Evolutionary conservation across 1,140 invertebrate genomes (phyloP).

Genomic region (Drosophila arawakana): DNA sequence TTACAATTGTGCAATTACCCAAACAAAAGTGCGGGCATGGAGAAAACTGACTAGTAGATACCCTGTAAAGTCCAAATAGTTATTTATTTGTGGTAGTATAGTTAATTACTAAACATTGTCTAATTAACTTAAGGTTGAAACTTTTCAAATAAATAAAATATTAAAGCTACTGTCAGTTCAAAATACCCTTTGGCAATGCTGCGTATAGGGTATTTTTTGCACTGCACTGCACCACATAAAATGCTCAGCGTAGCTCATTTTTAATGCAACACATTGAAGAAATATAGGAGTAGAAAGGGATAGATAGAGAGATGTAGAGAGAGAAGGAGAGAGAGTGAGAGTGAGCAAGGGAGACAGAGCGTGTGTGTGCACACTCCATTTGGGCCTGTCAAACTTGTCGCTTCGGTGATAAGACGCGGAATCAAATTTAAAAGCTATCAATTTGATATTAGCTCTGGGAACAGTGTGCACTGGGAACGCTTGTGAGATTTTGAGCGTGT

Average conservation of each 20-base stretch:
- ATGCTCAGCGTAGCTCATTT: slow-evolving; percentile 69
- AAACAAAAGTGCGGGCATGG: not conserved
- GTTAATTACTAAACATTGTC: too few relatives aligned
- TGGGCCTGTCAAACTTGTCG: slow-evolving; percentile 66
- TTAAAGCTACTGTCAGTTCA: too few relatives aligned
- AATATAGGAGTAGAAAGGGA: not conserved
- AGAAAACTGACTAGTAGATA: not conserved
- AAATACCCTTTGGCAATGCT: not conserved
- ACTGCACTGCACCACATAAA: slow-evolving; percentile 55
- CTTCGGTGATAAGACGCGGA: slow-evolving; percentile 79
- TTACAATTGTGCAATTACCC: not conserved
- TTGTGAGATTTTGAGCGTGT: slow-evolving; percentile 55
- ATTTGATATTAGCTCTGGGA: slow-evolving; percentile 81
- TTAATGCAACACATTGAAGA: slow-evolving; percentile 57
- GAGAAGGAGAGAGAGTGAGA: not conserved
- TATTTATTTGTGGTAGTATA: not conserved
- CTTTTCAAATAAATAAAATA: too few relatives aligned
- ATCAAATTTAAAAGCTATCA: slow-evolving; percentile 84
- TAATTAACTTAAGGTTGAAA: too few relatives aligned
- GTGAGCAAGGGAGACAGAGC: not conserved
- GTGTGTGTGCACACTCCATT: slow-evolving; percentile 52
- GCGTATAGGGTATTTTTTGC: slow-evolving; percentile 37
- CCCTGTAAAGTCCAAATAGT: slow-evolving; percentile 8
- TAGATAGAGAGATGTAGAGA: not conserved
- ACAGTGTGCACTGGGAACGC: slow-evolving; percentile 48